Evolutionary conservation across 1,140 invertebrate genomes (phyloP).

Genomic region (Neodiprion pinetum): DNA sequence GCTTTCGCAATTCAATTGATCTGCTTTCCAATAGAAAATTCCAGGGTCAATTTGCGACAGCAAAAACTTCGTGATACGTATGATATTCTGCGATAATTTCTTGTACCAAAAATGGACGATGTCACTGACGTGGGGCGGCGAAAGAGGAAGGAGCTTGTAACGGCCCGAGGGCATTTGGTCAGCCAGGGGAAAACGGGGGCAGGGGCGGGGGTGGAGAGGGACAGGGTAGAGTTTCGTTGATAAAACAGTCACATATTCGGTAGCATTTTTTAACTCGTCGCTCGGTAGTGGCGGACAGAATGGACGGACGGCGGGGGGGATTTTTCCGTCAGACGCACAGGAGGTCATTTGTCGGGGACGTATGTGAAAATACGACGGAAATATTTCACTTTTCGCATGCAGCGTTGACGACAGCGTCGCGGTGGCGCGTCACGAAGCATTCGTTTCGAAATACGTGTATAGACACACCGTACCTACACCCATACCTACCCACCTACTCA

Average conservation of each 20-base stretch:
- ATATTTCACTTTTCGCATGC: slow-evolving; percentile 61
- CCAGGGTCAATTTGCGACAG: no score
- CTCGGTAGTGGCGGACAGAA: slow-evolving; percentile 34
- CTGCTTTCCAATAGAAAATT: no score
- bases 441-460: slow-evolving; percentile 54
- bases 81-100: neutral
- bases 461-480: slow-evolving; percentile 25
- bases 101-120: neutral
- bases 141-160: neutral
- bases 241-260: slow-evolving; percentile 49
- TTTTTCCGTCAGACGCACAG: slow-evolving; percentile 54
- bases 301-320: slow-evolving; percentile 28
- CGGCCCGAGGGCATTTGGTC: neutral
- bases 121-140: neutral
- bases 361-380: slow-evolving; percentile 60
- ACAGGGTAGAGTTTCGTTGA: slow-evolving; percentile 31
- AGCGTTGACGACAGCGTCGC: slow-evolving; percentile 59
- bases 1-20: no score
- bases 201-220: neutral
- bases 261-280: slow-evolving; percentile 41
- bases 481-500: slow-evolving; percentile 16
- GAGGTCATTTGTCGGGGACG: slow-evolving; percentile 57
- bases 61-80: neutral
- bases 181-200: neutral
- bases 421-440: slow-evolving; percentile 57